phyloP scores from a whole-genome alignment of 1,140 invertebrate genomes.

The Procambarus clarkii region DNA sequence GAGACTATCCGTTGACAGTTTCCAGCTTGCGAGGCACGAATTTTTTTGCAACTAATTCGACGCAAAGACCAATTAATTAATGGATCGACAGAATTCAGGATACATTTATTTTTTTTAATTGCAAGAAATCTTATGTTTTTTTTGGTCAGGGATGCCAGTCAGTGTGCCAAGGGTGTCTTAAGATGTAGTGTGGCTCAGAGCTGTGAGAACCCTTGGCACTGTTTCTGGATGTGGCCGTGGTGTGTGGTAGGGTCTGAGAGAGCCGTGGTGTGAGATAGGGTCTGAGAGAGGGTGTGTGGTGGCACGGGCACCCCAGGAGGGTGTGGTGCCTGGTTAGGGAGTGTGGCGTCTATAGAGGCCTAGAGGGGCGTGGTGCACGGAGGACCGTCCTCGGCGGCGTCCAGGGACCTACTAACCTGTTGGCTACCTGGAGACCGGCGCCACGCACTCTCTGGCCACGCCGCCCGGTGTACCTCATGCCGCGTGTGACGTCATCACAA shows the following conservation, averaged over 20 bases:
- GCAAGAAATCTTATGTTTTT: neutral
- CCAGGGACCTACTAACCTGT: constrained; percentile 33
- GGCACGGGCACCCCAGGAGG: neutral
- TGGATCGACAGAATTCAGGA: too few species aligned
- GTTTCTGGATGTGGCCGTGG: neutral
- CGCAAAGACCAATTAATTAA: too few species aligned
- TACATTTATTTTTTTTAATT: too few species aligned
- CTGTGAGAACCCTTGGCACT: neutral
- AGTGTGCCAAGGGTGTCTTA: neutral
- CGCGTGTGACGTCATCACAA: neutral
- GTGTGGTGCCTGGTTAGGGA: neutral
- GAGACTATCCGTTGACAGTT: too few species aligned
- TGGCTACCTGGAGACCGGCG: neutral
- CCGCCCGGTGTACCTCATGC: neutral
- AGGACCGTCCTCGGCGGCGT: neutral
- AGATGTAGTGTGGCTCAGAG: neutral
- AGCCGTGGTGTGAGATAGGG: neutral
- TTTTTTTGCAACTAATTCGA: too few species aligned
- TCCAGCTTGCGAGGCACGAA: too few species aligned
- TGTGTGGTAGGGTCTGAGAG: too few species aligned
- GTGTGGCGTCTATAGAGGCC: neutral
- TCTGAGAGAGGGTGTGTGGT: neutral
- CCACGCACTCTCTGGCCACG: neutral
- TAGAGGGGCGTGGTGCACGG: neutral
- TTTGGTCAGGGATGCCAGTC: neutral